A percentile compares a stretch with the other conserved stretches of the same genome.
These are phyloP conservation scores for Micromussa lordhowensis DNA, from an alignment of 92 coral and sea anemone species.

Conservation along the genomic window DNA sequence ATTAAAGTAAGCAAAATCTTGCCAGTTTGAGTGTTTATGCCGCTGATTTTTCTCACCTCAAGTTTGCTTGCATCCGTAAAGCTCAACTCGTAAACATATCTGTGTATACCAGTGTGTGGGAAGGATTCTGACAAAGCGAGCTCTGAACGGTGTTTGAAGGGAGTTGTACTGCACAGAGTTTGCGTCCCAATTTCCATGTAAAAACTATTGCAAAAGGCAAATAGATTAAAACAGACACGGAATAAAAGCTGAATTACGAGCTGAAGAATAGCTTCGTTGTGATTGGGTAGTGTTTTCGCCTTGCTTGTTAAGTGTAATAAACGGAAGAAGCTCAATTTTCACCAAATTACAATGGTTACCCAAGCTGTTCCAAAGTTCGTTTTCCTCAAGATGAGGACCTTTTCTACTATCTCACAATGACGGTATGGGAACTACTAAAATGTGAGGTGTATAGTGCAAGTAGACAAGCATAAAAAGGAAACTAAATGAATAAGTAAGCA, in stretches of 20 bases:
- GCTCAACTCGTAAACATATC: constrained; percentile 76
- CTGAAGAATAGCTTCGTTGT: background rate
- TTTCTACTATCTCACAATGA: no score
- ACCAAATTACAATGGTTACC: background rate
- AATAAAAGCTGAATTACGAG: no score
- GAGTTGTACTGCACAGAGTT: constrained; percentile 78
- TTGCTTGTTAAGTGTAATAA: background rate
- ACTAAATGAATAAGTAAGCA: no score
- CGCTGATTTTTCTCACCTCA: constrained; percentile 4
- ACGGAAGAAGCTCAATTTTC: background rate
- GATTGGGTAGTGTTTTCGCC: background rate
- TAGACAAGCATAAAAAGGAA: no score
- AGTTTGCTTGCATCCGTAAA: constrained; percentile 67
- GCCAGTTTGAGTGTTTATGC: no score
- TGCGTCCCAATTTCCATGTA: constrained; percentile 88
- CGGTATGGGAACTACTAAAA: no score
- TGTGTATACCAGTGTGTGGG: constrained; percentile 63
- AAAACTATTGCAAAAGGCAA: constrained; percentile 47
- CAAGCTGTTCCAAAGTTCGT: background rate
- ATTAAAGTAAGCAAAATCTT: no score
- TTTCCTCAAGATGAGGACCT: no score
- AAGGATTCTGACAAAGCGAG: constrained; percentile 56
- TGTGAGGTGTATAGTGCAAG: no score
- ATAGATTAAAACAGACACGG: background rate
- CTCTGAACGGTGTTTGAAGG: constrained; percentile 59